Evolutionary conservation across 1,140 invertebrate genomes (phyloP).

Genomic region (Drosophila azteca): DNA sequence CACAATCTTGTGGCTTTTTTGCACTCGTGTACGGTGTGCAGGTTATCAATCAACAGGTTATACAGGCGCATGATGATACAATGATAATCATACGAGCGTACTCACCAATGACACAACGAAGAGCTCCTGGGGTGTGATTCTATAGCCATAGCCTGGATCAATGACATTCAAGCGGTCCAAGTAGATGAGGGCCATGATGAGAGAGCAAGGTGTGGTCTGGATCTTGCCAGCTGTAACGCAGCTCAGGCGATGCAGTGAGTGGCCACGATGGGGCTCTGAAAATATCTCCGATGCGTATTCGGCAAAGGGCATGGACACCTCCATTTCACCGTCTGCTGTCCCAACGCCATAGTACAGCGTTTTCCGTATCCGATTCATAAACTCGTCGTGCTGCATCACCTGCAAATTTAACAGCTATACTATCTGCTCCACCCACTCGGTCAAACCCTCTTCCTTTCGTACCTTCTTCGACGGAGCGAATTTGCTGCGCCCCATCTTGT

Average conservation of each 20-base stretch:
- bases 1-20: constrained; percentile 18
- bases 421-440: background rate
- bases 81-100: constrained; percentile 18
- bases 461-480: constrained; percentile 56
- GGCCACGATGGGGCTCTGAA: constrained; percentile 88
- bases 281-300: constrained; percentile 93
- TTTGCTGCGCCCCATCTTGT: constrained; percentile 54
- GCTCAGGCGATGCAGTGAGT: constrained; percentile 91
- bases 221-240: constrained; percentile 92
- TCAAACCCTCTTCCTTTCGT: background rate
- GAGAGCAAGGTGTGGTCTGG: constrained; percentile 93
- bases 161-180: constrained; percentile 91
- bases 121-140: constrained; percentile 93
- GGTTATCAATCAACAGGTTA: constrained; percentile 70
- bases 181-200: constrained; percentile 93
- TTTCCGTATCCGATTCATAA: constrained; percentile 91
- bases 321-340: constrained; percentile 86
- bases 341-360: constrained; percentile 94
- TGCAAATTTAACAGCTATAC: constrained; percentile 9
- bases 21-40: constrained; percentile 5
- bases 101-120: constrained; percentile 96
- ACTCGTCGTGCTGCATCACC: constrained; percentile 87
- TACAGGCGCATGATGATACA: constrained; percentile 5
- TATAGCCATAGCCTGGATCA: constrained; percentile 92
- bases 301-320: constrained; percentile 77